Conservation (phyloP, 2,888 invertebrate genomes). For the Caenorhabditis uteleia region DNA sequence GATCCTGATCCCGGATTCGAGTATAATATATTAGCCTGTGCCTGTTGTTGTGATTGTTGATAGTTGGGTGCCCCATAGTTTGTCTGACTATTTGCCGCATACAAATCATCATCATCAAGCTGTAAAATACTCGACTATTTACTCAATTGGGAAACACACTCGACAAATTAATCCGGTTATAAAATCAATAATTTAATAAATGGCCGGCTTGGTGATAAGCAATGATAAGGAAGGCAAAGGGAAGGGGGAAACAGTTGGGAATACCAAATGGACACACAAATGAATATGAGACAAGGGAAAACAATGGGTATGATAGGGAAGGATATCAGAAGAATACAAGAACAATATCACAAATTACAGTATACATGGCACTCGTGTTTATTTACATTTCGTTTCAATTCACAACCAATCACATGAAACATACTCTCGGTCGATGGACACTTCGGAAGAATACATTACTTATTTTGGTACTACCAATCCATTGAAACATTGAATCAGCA, state of each 20-base stretch:
- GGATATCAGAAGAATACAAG: no score
- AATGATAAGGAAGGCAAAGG: no score
- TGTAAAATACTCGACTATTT: constrained; percentile 36
- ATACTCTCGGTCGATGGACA: constrained; percentile 58
- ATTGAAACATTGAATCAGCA: constrained; percentile 67
- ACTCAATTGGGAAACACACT: background rate
- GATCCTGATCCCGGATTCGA: constrained; percentile 11
- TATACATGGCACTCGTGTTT: no score
- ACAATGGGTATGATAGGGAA: no score
- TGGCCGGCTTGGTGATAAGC: no score
- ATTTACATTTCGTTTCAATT: no score
- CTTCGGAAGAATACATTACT: constrained; percentile 60
- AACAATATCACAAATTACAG: no score
- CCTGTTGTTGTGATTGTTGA: constrained; percentile 17
- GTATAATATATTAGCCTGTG: constrained; percentile 21
- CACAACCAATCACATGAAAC: constrained; percentile 17
- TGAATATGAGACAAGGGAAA: no score
- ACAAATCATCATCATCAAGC: constrained; percentile 59
- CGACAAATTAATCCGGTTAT: constrained; percentile 30
- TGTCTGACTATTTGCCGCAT: constrained; percentile 36
- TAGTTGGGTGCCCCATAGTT: constrained; percentile 49
- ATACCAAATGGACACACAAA: no score
- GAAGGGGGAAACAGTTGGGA: no score
- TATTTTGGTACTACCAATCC: constrained; percentile 65
- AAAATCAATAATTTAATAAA: constrained; percentile 29